phyloP scores from a whole-genome alignment of 2,113 vertebrate species.

The Grammomys dolichurus region DNA sequence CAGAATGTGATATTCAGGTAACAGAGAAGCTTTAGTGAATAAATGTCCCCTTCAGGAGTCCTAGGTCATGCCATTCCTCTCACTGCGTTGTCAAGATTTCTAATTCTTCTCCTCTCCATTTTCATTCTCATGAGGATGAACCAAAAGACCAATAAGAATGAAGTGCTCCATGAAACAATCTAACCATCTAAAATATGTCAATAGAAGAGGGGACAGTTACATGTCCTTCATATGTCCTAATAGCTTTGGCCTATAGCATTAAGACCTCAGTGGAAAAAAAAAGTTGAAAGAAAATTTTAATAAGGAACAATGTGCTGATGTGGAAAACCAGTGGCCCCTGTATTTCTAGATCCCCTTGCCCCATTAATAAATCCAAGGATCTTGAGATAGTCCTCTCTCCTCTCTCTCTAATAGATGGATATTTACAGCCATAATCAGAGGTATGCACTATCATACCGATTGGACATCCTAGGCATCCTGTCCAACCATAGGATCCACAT shows the following conservation, averaged over 20 bases:
- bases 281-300: conserved; percentile 31
- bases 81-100: not conserved
- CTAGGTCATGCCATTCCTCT: not conserved
- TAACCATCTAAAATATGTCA: not conserved
- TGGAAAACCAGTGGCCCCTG: not conserved
- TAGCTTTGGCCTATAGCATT: not conserved
- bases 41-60: not conserved
- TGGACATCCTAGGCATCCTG: not conserved
- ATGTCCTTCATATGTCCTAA: not conserved
- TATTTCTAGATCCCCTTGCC: not conserved
- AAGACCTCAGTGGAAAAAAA: conserved; percentile 32
- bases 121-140: not conserved
- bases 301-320: not conserved
- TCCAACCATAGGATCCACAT: not conserved
- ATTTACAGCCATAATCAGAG: not conserved
- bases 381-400: not conserved
- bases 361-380: not conserved
- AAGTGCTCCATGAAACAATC: not conserved
- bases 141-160: not conserved
- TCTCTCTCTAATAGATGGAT: not conserved
- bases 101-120: not conserved
- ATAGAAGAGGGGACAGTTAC: not conserved
- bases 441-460: not conserved
- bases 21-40: not conserved
- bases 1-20: not conserved